These are phyloP conservation scores for Tanypteryx hageni DNA, from an alignment of 2,888 invertebrate species.

Conservation along the genomic window DNA sequence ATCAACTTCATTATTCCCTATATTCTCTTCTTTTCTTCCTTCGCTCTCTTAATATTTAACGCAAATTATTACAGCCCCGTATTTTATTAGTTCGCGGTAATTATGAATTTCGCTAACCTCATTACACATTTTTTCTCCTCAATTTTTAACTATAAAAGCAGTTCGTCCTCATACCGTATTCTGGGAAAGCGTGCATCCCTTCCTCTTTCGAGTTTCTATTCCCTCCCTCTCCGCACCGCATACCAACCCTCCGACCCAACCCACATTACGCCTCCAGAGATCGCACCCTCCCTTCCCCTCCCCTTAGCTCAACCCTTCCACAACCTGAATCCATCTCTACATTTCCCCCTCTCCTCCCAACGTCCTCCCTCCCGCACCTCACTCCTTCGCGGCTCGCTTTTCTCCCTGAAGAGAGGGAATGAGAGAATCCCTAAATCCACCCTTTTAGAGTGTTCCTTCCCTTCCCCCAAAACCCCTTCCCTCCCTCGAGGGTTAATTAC, in stretches of 20 bases:
- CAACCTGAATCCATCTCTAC: not conserved
- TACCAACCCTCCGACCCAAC: not conserved
- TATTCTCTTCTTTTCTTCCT: too few species aligned
- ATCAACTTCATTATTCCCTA: too few species aligned
- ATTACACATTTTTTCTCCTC: too few species aligned
- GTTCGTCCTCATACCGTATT: not conserved
- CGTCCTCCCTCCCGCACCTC: not conserved
- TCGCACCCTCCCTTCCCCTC: conserved; percentile 1
- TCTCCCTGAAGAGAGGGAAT: conserved; percentile 7
- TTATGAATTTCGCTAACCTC: too few species aligned
- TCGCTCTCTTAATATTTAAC: too few species aligned
- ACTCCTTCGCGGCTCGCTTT: conserved; percentile 23
- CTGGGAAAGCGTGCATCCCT: not conserved
- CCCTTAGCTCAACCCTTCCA: not conserved
- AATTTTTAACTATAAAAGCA: not conserved
- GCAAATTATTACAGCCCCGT: too few species aligned
- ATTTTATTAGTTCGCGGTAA: too few species aligned
- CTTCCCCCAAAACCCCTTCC: not conserved
- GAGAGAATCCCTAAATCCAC: conserved; percentile 51
- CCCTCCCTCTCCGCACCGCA: conserved; percentile 7
- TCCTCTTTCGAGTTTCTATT: not conserved
- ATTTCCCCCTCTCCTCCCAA: not conserved
- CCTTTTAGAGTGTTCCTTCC: not conserved
- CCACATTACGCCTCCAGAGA: conserved; percentile 19
- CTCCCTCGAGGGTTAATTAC: conserved; percentile 56